Conservation (phyloP, 2,888 invertebrate genomes). For the Coronaproctus castanopsis region DNA sequence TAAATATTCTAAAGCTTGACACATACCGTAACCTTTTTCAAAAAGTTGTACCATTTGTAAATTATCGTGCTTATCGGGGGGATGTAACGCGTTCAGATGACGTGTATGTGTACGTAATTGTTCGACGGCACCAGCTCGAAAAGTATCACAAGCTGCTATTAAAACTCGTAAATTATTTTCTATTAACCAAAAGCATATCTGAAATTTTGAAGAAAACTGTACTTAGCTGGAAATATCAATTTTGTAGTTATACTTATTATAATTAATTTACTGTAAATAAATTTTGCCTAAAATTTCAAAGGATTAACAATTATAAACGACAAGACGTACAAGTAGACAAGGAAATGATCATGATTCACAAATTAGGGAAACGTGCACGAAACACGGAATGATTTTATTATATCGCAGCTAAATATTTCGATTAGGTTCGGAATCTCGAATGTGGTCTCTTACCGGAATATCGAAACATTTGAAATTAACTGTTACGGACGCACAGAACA, state of each 20-base stretch:
- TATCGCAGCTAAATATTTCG: too few relatives aligned
- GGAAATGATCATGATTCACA: not conserved
- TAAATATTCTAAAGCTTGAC: not conserved
- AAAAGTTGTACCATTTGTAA: slow-evolving; percentile 77
- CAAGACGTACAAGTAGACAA: not conserved
- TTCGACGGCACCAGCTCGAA: slow-evolving; percentile 96
- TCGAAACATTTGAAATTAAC: too few relatives aligned
- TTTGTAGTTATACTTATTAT: too few relatives aligned
- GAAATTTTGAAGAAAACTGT: slow-evolving; percentile 10
- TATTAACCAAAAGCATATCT: slow-evolving; percentile 95
- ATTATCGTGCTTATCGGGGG: slow-evolving; percentile 46
- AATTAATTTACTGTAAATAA: too few relatives aligned
- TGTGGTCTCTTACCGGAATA: too few relatives aligned
- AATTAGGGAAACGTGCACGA: not conserved
- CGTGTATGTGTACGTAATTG: slow-evolving; percentile 86
- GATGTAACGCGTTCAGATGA: slow-evolving; percentile 84
- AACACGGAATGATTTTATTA: too few relatives aligned
- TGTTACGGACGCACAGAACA: too few relatives aligned
- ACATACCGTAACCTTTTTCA: slow-evolving; percentile 77
- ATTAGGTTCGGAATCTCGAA: too few relatives aligned
- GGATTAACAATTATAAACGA: not conserved
- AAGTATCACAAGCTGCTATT: slow-evolving; percentile 98
- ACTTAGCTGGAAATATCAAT: too few relatives aligned
- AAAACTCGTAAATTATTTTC: slow-evolving; percentile 90
- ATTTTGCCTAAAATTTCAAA: not conserved